Evolutionary conservation across 2,888 invertebrate species (phyloP), one percentile per base, ranked within the genome.

Genomic region (Epinotia demarniana): DNA sequence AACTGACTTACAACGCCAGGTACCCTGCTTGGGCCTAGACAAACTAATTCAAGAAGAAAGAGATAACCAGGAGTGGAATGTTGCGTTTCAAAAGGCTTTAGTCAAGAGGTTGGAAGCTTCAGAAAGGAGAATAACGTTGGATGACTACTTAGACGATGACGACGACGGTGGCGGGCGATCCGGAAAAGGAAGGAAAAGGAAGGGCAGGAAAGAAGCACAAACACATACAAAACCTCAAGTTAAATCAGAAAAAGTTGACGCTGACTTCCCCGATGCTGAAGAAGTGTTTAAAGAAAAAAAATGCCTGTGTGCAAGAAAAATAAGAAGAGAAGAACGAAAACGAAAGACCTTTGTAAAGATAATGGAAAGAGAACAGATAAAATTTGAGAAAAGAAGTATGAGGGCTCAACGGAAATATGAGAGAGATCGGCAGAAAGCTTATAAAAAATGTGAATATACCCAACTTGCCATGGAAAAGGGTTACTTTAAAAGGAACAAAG

Each of bases 41-140:
- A 68, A 58, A 58, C 58, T 68, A 23, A 58, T 68, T n/a, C 57
- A 55, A 43, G 68, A 68, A 68, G 43, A 68, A 39, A 43, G 68
- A 43, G 57, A 68, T 16, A 68, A 68, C 23, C 68, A 68, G 43
- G 58, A 68, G n/a, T 68, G 68, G 68, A 68, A 68, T 43, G 68
- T 68, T 19, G 68, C 68, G 16, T 68, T 68, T 68, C 68, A 68
- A 58, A 68, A 68, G 43, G 68, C 68, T 18, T 58, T 68, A 58
- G 68, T 68, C n/a, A 68, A 68, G 23, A 43, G 68, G 43, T 57
- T 68, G 9, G 68, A 68, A 23, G 68, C 68, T 43, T 57, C 68
- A 46, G 68, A 68, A 23, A 57, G 68, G 58, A 68, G 68, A 46
- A 16, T 68, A 43, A 43, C 68, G 8, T 43, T 68, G 12, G 58